These are phyloP conservation scores for Glaucomys volans DNA, from an alignment of 2,113 vertebrate genomes.

Conservation along the genomic window DNA sequence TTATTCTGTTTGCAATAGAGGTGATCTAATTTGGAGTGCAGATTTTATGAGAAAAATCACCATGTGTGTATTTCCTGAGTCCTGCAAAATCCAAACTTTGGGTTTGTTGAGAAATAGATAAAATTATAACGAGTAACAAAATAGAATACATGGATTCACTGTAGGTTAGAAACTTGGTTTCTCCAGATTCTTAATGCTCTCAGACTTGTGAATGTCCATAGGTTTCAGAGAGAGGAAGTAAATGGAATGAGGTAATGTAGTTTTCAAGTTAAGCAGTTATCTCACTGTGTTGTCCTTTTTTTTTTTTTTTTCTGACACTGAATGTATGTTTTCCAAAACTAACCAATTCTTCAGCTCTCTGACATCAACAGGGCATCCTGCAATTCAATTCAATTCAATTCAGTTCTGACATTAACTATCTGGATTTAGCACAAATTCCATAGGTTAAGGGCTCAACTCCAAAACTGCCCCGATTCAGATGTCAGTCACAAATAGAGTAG, in stretches of 20 bases:
- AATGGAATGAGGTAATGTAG: not conserved
- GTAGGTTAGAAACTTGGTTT: not conserved
- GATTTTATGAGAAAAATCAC: not conserved
- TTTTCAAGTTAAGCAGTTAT: slow-evolving; percentile 14
- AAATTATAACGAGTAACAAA: not conserved
- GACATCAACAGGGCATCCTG: not conserved
- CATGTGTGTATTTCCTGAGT: not conserved
- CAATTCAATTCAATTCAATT: not conserved
- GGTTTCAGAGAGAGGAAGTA: not conserved
- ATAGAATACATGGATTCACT: not conserved
- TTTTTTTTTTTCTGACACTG: not conserved
- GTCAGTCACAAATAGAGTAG: not conserved
- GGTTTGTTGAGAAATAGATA: not conserved
- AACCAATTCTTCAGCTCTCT: not conserved
- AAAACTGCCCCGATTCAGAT: not conserved
- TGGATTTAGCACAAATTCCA: not conserved
- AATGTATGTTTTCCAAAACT: not conserved
- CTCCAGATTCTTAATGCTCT: not conserved
- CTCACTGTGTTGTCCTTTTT: not conserved
- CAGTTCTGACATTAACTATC: not conserved
- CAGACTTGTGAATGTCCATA: not conserved
- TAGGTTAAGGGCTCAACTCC: not conserved
- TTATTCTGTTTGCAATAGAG: slow-evolving; percentile 30
- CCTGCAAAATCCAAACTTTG: not conserved
- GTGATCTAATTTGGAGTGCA: not conserved